These are phyloP conservation scores for Tetragonula clypearis DNA, from an alignment of 1,140 invertebrate genomes.

Conservation along the genomic window DNA sequence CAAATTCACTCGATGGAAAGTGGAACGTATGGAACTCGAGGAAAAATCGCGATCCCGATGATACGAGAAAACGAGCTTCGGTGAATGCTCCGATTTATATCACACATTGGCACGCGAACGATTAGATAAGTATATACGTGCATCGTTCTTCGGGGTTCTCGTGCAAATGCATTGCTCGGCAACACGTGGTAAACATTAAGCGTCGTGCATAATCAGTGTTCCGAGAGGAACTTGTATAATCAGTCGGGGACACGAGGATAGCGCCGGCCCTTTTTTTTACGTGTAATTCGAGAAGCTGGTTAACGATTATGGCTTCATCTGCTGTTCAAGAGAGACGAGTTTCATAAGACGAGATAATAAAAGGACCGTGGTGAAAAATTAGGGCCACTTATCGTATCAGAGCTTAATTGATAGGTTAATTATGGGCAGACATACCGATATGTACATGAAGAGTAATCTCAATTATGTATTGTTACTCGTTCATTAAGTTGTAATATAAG, in stretches of 20 bases:
- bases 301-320: neutral
- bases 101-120: slow-evolving; percentile 15
- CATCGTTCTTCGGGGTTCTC: neutral
- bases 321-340: neutral
- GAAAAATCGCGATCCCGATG: neutral
- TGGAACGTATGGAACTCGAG: too few species aligned
- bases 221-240: neutral
- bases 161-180: slow-evolving; percentile 32
- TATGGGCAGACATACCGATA: neutral
- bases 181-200: slow-evolving; percentile 40
- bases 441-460: too few species aligned
- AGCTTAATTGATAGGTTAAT: neutral
- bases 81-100: neutral
- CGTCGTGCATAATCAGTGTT: neutral
- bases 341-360: neutral
- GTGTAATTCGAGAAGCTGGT: neutral
- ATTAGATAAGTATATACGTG: neutral
- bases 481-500: too few species aligned
- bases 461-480: too few species aligned
- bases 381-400: neutral
- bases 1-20: neutral
- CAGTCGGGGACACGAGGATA: neutral
- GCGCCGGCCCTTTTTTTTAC: neutral
- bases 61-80: neutral
- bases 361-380: neutral